phyloP scores from a whole-genome alignment of 2,113 vertebrate genomes.

The Protobothrops mucrosquamatus region DNA sequence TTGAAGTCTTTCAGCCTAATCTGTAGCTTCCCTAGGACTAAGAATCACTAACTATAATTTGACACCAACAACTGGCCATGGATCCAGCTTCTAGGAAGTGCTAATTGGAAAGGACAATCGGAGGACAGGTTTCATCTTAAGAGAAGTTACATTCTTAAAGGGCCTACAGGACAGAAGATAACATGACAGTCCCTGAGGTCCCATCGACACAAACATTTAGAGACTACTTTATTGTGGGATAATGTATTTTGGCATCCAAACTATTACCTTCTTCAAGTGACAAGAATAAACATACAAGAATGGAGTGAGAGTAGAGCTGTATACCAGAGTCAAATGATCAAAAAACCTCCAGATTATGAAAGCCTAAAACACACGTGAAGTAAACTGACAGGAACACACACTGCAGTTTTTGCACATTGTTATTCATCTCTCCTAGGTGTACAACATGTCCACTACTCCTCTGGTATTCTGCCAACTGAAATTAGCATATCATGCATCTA shows the following conservation, averaged over 20 bases:
- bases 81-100: neutral
- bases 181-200: neutral
- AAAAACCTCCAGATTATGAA: neutral
- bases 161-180: neutral
- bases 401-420: neutral
- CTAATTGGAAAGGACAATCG: neutral
- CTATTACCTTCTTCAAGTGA: neutral
- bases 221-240: neutral
- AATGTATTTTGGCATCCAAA: neutral
- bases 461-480: neutral
- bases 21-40: neutral
- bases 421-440: neutral
- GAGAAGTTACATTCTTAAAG: neutral
- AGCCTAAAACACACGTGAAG: neutral
- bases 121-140: neutral
- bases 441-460: neutral
- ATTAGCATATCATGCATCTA: neutral
- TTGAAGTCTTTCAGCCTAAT: neutral
- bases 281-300: neutral
- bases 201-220: neutral
- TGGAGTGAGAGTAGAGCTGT: neutral
- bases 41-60: neutral
- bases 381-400: neutral
- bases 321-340: neutral
- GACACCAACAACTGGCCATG: neutral